Conservation (phyloP, 2,113 vertebrate genomes). For the Pteropus alecto region DNA sequence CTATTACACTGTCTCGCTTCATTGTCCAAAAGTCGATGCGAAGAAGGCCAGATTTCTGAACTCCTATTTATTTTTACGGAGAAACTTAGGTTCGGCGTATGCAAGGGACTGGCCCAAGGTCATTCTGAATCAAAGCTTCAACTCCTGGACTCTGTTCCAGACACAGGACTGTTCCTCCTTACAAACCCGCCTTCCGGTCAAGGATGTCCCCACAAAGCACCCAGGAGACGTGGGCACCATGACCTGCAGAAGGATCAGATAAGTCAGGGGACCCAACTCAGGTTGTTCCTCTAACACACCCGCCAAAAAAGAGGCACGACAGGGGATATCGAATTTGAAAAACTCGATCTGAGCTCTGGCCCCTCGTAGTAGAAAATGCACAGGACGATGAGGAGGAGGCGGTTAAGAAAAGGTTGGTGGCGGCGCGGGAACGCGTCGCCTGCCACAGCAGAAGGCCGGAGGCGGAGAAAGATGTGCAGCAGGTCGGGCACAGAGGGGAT, state of each 20-base stretch:
- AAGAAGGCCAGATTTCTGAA: neutral
- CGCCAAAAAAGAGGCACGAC: neutral
- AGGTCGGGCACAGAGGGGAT: neutral
- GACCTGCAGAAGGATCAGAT: neutral
- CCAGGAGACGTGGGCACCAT: neutral
- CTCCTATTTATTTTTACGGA: neutral
- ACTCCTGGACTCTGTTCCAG: neutral
- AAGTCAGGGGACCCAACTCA: neutral
- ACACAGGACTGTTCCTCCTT: neutral
- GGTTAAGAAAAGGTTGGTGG: neutral
- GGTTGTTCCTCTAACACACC: neutral
- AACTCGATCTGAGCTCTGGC: neutral
- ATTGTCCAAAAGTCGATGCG: neutral
- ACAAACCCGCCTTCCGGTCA: neutral
- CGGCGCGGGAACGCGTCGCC: conserved; percentile 33
- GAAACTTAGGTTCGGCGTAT: neutral
- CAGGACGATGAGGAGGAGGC: accelerated
- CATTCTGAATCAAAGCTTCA: neutral
- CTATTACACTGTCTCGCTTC: neutral
- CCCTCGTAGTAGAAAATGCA: neutral
- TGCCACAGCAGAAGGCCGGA: neutral
- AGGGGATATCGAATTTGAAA: neutral
- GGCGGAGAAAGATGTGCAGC: neutral
- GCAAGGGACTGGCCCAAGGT: neutral
- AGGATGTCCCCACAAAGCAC: neutral